Percentiles rank a stretch among this genome's conserved stretches.
Evolutionary conservation across 2,113 vertebrate genomes (phyloP).

Genomic region (Callaeas wilsoni): DNA sequence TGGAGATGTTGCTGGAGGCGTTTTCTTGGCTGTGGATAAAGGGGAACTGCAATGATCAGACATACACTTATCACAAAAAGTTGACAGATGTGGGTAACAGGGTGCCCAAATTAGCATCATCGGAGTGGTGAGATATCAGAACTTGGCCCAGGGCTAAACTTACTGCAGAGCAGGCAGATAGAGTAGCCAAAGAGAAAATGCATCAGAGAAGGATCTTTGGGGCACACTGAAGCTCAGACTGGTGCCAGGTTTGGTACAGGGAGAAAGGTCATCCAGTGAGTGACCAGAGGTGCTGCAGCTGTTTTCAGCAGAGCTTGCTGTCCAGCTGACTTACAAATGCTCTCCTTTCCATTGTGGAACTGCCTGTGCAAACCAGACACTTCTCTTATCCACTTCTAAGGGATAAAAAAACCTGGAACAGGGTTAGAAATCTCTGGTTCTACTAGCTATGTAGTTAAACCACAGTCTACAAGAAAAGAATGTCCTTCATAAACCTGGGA

Average conservation of each 20-base stretch:
- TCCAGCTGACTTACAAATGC: neutral
- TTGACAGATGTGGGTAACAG: neutral
- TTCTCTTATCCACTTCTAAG: neutral
- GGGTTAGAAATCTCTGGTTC: neutral
- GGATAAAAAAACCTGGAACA: neutral
- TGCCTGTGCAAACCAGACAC: neutral
- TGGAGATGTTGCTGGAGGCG: neutral
- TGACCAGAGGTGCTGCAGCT: neutral
- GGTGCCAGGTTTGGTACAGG: neutral
- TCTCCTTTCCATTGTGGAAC: neutral
- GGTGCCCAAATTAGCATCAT: neutral
- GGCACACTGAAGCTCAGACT: neutral
- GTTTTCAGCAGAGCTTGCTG: neutral
- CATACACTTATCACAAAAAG: neutral
- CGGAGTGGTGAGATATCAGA: neutral
- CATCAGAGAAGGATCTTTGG: neutral
- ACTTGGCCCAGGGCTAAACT: neutral
- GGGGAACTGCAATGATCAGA: neutral
- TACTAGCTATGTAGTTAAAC: neutral
- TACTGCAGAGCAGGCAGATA: neutral
- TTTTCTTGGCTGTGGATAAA: neutral
- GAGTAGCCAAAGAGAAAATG: neutral
- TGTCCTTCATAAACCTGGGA: neutral
- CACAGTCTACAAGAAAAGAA: constrained; percentile 23
- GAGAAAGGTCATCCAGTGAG: neutral